Evolutionary conservation across 2,113 vertebrate genomes (phyloP).

Genomic region (Porphyrio hochstetteri): DNA sequence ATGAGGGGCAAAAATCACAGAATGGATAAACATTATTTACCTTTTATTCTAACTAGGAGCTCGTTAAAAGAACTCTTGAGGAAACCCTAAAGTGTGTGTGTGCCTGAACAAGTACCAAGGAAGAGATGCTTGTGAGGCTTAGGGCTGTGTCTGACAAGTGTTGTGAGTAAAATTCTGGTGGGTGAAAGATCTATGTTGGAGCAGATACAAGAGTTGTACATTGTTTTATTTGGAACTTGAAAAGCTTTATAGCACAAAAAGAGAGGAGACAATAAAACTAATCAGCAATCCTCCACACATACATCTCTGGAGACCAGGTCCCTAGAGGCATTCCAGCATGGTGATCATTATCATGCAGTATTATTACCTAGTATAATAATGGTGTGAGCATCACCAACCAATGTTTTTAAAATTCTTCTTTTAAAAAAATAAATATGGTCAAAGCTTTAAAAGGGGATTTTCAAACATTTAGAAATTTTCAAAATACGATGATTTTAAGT

Average conservation of each 20-base stretch:
- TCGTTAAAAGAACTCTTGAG: neutral
- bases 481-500: neutral
- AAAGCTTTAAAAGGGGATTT: neutral
- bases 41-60: neutral
- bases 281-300: rapidly evolving
- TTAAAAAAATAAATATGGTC: neutral
- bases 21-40: neutral
- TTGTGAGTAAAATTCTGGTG: neutral
- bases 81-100: neutral
- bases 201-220: neutral
- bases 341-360: neutral
- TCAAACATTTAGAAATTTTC: neutral
- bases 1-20: neutral
- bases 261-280: neutral
- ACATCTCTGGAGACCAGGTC: neutral
- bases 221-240: neutral
- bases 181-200: neutral
- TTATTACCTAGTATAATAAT: neutral
- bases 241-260: neutral
- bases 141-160: neutral
- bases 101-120: neutral
- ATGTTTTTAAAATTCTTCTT: neutral
- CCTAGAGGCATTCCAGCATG: neutral
- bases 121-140: neutral
- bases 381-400: neutral